Conservation (phyloP, 2,113 vertebrate genomes). For the Rhipidura dahli region DNA sequence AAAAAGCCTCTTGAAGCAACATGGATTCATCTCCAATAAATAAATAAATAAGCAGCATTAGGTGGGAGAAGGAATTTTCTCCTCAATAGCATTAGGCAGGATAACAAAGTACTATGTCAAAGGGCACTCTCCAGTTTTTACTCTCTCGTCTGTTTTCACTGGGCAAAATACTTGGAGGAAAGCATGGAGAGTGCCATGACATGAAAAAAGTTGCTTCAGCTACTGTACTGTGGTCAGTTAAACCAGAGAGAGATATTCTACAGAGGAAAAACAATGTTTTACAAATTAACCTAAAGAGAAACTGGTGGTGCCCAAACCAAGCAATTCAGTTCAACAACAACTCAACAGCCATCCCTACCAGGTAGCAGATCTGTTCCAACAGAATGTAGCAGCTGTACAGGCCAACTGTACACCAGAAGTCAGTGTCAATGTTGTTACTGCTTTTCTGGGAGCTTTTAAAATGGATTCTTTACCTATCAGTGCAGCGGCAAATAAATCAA, state of each 20-base stretch:
- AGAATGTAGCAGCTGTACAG: background rate
- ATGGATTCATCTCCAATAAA: slow-evolving; percentile 81
- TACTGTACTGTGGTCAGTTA: background rate
- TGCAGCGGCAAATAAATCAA: background rate
- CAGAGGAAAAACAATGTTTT: background rate
- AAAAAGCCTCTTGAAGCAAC: slow-evolving; percentile 92
- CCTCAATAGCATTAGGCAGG: slow-evolving; percentile 45
- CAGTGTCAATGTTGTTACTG: background rate
- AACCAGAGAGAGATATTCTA: background rate
- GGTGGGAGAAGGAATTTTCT: slow-evolving; percentile 69
- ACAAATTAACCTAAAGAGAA: background rate
- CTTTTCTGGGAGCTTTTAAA: background rate
- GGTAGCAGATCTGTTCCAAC: background rate
- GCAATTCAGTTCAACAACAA: background rate
- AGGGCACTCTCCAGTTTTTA: slow-evolving; percentile 58
- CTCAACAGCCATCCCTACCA: background rate
- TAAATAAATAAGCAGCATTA: slow-evolving; percentile 76
- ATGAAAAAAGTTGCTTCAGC: background rate
- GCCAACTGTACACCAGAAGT: background rate
- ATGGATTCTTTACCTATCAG: background rate
- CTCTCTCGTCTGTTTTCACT: slow-evolving; percentile 5
- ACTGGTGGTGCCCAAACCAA: background rate
- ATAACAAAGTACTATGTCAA: slow-evolving; percentile 45
- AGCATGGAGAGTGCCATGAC: background rate
- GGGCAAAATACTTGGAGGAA: background rate